These are phyloP conservation scores for Brachynemurus nebulosus DNA, from an alignment of 2,888 invertebrate species.

Conservation along the genomic window DNA sequence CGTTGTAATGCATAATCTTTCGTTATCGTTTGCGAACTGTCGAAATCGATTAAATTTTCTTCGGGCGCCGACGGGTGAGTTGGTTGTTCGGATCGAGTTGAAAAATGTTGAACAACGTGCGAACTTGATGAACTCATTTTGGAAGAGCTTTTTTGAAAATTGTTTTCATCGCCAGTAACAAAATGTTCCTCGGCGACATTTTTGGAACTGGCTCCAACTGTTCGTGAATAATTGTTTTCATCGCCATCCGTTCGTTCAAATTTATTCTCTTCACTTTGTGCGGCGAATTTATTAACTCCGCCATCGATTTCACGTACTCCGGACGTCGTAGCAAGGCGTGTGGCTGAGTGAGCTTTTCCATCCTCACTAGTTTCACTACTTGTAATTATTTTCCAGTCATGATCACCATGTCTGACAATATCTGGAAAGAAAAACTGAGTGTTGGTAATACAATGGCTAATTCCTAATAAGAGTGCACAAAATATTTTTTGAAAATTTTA, in stretches of 20 bases:
- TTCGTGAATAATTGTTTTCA: constrained; percentile 37
- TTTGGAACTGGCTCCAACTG: constrained; percentile 33
- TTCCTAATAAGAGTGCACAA: no score
- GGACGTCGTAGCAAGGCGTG: constrained; percentile 47
- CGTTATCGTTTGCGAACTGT: not conserved
- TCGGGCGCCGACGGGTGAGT: not conserved
- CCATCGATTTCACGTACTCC: constrained; percentile 49
- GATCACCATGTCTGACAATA: constrained; percentile 31
- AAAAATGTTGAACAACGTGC: constrained; percentile 23
- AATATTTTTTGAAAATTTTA: no score
- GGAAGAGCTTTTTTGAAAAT: constrained; percentile 28
- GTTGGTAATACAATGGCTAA: no score
- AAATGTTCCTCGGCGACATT: constrained; percentile 37
- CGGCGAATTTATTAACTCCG: constrained; percentile 49
- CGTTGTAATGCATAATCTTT: not conserved
- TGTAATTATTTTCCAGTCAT: constrained; percentile 52
- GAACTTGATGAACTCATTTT: constrained; percentile 27
- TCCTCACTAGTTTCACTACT: constrained; percentile 47
- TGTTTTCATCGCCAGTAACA: constrained; percentile 35
- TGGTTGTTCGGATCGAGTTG: not conserved
- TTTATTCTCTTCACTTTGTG: constrained; percentile 44
- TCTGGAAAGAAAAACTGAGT: constrained; percentile 28
- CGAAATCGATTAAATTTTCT: constrained; percentile 1
- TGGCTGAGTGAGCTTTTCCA: constrained; percentile 46
- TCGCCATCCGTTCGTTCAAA: constrained; percentile 39